These are phyloP conservation scores for Dysmachus trigonus DNA, from an alignment of 2,888 invertebrate species.

Conservation along the genomic window DNA sequence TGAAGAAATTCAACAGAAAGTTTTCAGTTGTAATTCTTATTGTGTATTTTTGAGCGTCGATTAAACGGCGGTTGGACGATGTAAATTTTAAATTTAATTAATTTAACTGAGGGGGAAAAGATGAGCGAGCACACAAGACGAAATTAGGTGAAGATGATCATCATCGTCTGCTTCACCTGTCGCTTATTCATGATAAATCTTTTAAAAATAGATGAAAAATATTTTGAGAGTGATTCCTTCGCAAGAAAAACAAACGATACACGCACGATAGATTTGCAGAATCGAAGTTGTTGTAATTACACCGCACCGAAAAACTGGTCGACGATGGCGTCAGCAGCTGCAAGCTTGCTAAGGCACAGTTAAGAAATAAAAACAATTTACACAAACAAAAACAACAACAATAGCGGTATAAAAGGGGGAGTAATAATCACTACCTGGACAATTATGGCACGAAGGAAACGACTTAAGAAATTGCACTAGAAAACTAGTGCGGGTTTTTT, in stretches of 20 bases:
- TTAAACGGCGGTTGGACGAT: background rate
- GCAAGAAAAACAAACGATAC: background rate
- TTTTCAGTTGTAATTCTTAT: background rate
- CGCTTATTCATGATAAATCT: background rate
- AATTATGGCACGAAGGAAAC: background rate
- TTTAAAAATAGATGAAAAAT: background rate
- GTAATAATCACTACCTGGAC: conserved; percentile 37
- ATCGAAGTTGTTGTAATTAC: background rate
- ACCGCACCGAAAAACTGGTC: background rate
- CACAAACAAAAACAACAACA: conserved; percentile 5
- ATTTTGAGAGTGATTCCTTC: background rate
- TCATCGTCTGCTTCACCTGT: background rate
- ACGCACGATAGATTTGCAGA: background rate
- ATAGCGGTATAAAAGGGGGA: background rate
- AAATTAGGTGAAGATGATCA: background rate
- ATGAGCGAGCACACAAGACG: background rate
- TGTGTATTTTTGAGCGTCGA: background rate
- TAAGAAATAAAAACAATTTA: background rate
- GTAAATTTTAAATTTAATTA: background rate
- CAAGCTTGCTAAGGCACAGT: background rate
- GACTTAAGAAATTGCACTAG: conserved; percentile 22
- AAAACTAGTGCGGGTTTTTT: background rate
- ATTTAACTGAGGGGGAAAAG: background rate
- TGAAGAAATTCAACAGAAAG: background rate
- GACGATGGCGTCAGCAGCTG: background rate